Evolutionary conservation across 2,888 invertebrate genomes (phyloP), one percentile per base, ranked within the genome.

Genomic region (Oscheius onirici): DNA sequence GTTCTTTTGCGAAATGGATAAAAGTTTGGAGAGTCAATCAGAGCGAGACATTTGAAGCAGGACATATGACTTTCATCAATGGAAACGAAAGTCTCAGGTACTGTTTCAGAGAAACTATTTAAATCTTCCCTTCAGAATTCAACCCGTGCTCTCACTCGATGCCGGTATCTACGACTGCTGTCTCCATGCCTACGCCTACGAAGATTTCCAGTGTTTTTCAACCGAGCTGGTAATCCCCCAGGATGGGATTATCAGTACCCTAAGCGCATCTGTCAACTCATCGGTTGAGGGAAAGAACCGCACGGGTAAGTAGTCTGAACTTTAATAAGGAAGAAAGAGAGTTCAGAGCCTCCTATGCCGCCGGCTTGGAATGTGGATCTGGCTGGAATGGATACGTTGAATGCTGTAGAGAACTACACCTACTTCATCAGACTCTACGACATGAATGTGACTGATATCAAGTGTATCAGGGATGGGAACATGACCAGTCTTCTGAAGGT

Each of bases 181-280:
- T 41, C 11, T 63, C n/a, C 70, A 70, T 54, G 63, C 44, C 34
- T 70, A 70, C 41, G 70, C 70, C 34, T 70, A 69, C 24, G 69
- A 69, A 26, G 69, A 69, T 20, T 69, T 49, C 24, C 40, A 24
- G 20, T 69, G 69, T 46, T 69, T 52, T 28, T 8, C 22, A n/a
- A 69, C 69, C 1, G 13, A 69, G 17, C 49, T 69, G 1, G 55
- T 44, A 8, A 17, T 69, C 20, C 22, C 49, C 17, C 22, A 17
- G 34, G 34, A 34, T 34, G 34, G 34, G 34, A 34, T 34, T 34
- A 34, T 34, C 34, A 34, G 34, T 34, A 8, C 34, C 8, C 55
- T 11, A 57, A 24, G 46, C 28, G 20, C 20, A 26, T 20, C 17
- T 34, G 34, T n/a, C 44, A 60, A 13, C 40, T 10, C 41, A 34